A percentile compares a stretch with the other conserved stretches of the same genome.
Evolutionary conservation across 2,888 invertebrate species (phyloP).

Genomic region (Habrosyne pyritoides): DNA sequence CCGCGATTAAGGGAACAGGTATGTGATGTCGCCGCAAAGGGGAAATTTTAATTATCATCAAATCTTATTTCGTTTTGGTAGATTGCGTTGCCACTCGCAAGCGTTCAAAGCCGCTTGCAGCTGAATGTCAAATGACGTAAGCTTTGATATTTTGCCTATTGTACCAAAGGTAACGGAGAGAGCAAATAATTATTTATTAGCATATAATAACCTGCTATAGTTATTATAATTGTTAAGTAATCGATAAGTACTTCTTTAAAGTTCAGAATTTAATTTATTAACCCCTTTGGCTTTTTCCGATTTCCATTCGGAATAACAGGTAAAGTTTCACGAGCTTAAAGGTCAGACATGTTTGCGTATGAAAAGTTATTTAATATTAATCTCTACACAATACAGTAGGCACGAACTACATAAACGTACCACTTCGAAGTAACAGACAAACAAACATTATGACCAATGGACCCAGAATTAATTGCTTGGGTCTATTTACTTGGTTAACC

Average conservation of each 20-base stretch:
- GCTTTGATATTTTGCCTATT: neutral
- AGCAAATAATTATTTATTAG: too few relatives aligned
- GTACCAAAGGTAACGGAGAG: neutral
- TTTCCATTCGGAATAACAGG: neutral
- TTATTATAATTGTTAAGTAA: too few relatives aligned
- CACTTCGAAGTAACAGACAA: constrained; percentile 64
- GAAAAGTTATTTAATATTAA: constrained; percentile 26
- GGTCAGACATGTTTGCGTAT: constrained; percentile 13
- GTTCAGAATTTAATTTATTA: too few relatives aligned
- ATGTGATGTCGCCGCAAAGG: constrained; percentile 52
- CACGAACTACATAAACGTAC: constrained; percentile 26
- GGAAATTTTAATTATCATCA: constrained; percentile 57
- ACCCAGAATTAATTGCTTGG: constrained; percentile 77
- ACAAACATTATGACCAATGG: constrained; percentile 81
- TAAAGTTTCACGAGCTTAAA: neutral
- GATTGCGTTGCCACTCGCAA: neutral
- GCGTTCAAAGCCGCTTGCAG: neutral
- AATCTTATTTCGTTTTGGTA: constrained; percentile 32
- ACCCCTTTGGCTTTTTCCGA: neutral
- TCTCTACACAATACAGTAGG: constrained; percentile 26
- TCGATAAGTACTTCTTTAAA: too few relatives aligned
- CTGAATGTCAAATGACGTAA: neutral
- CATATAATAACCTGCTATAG: too few relatives aligned
- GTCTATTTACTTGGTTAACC: constrained; percentile 77
- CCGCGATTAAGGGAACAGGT: constrained; percentile 64